Conservation (phyloP, 2,888 invertebrate species). For the Agrilus biguttatus region DNA sequence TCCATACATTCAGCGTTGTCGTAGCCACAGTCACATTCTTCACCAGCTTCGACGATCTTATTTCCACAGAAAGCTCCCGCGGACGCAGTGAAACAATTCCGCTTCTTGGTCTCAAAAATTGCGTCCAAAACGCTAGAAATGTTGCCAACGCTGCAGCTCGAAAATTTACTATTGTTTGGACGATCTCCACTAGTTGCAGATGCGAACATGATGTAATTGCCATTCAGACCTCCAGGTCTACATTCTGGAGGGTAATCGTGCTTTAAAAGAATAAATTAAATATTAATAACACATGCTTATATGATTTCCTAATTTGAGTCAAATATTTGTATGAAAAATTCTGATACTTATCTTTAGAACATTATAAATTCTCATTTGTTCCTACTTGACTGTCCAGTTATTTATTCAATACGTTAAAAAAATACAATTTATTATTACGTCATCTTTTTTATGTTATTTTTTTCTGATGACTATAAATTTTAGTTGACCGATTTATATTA, state of each 20-base stretch:
- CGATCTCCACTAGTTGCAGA: slow-evolving; percentile 97
- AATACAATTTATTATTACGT: too few species aligned
- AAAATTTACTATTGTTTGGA: slow-evolving; percentile 96
- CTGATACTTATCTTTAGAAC: too few species aligned
- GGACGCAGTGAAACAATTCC: slow-evolving; percentile 85
- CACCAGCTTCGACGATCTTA: slow-evolving; percentile 93
- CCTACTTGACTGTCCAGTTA: too few species aligned
- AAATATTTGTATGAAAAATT: not conserved
- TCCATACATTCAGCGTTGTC: slow-evolving; percentile 82
- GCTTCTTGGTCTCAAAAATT: slow-evolving; percentile 77
- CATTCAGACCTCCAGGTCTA: slow-evolving; percentile 78
- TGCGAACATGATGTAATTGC: slow-evolving; percentile 99
- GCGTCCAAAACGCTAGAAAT: slow-evolving; percentile 90
- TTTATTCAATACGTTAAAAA: too few species aligned
- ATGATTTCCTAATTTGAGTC: slow-evolving; percentile 1
- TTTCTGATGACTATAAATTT: too few species aligned
- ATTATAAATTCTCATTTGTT: too few species aligned
- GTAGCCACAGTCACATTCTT: slow-evolving; percentile 97
- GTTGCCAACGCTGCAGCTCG: slow-evolving; percentile 85
- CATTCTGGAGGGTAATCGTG: slow-evolving; percentile 89
- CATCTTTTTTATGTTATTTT: too few species aligned
- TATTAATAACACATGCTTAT: slow-evolving; percentile 1
- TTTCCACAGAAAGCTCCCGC: slow-evolving; percentile 98
- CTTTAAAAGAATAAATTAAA: slow-evolving; percentile 31
- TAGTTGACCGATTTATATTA: too few species aligned